A percentile compares a stretch with the other conserved stretches of the same genome.
Evolutionary conservation across 2,888 invertebrate genomes (phyloP).

Genomic region (Agrochola lychnidis): DNA sequence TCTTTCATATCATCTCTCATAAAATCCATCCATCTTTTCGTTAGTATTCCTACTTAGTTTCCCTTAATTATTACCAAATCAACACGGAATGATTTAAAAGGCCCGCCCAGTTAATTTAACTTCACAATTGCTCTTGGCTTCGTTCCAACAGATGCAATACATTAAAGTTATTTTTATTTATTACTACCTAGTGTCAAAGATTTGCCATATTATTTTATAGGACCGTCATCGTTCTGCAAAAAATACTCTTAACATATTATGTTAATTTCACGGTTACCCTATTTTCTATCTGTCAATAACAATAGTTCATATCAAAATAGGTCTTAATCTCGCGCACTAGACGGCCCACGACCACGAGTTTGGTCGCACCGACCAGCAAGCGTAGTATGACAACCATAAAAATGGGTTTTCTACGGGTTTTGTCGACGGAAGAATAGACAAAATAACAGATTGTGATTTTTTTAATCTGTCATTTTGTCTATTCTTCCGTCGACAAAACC

Average conservation of each 20-base stretch:
- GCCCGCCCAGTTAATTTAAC: slow-evolving; percentile 11
- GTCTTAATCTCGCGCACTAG: too few relatives aligned
- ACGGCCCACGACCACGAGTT: too few relatives aligned
- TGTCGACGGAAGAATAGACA: too few relatives aligned
- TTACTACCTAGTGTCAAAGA: neutral
- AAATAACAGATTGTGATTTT: too few relatives aligned
- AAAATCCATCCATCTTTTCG: neutral
- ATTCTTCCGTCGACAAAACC: too few relatives aligned
- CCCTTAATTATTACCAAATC: slow-evolving; percentile 2
- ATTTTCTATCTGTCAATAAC: neutral
- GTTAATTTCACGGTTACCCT: too few relatives aligned
- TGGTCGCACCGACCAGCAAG: too few relatives aligned
- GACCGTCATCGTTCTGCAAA: neutral
- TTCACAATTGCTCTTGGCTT: slow-evolving; percentile 28
- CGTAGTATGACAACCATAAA: too few relatives aligned
- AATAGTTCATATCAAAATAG: neutral
- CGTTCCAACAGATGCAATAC: slow-evolving; percentile 12
- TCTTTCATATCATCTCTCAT: too few relatives aligned
- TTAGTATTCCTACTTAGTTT: neutral
- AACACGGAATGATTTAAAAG: slow-evolving; percentile 15
- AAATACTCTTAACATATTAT: too few relatives aligned
- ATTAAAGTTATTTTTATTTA: slow-evolving; percentile 4
- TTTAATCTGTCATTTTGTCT: too few relatives aligned
- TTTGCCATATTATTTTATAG: neutral
- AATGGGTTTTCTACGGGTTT: too few relatives aligned